phyloP scores from a whole-genome alignment of 1,140 invertebrate genomes.

The Lepidurus packardi region DNA sequence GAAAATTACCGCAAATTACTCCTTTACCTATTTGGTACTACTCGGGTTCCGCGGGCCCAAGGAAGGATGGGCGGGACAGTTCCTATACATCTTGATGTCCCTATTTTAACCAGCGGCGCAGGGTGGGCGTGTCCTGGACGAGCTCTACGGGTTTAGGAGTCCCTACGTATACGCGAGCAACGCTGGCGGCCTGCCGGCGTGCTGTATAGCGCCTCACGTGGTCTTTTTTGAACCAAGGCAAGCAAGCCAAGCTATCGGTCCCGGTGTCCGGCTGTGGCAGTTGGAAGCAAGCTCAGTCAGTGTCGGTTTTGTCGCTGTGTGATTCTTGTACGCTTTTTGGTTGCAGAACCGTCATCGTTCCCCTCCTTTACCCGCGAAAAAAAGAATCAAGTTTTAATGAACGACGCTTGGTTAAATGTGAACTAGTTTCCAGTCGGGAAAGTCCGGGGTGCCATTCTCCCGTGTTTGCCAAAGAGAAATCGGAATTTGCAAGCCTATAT shows the following conservation, averaged over 20 bases:
- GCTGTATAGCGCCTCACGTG: neutral
- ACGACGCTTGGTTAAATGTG: neutral
- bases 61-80: neutral
- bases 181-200: neutral
- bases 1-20: neutral
- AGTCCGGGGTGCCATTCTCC: neutral
- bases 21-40: neutral
- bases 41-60: neutral
- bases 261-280: constrained; percentile 6
- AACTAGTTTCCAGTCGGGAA: neutral
- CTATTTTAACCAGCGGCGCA: neutral
- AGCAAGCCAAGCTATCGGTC: neutral
- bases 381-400: too few relatives aligned
- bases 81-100: neutral
- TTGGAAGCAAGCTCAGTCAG: constrained; percentile 4
- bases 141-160: neutral
- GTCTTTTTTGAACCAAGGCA: constrained; percentile 1
- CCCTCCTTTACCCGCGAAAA: too few relatives aligned
- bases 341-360: too few relatives aligned
- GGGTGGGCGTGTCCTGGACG: neutral
- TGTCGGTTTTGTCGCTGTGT: neutral
- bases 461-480: neutral
- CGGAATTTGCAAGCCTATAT: constrained; percentile 1
- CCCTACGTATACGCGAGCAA: neutral
- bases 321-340: neutral